phyloP scores from a whole-genome alignment of 2,113 vertebrate genomes.

The Oryzias melastigma region DNA sequence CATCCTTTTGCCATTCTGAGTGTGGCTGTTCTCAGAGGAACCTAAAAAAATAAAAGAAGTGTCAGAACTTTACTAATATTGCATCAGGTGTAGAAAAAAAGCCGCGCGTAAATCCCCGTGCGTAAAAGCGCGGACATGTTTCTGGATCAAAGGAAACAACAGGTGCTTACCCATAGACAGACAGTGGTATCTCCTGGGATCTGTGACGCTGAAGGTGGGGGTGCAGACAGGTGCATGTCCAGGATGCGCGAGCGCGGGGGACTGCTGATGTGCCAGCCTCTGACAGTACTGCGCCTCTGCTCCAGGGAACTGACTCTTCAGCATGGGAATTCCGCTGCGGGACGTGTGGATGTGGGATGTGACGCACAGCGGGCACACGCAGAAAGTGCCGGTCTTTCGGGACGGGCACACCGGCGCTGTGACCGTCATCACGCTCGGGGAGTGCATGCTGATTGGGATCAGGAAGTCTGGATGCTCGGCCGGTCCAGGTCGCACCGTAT shows the following conservation, averaged over 20 bases:
- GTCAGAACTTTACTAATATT: neutral
- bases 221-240: constrained; percentile 89
- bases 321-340: constrained; percentile 81
- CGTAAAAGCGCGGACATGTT: constrained; percentile 19
- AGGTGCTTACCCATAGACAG: constrained; percentile 88
- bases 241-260: constrained; percentile 81
- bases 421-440: constrained; percentile 89
- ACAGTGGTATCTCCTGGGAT: constrained; percentile 94
- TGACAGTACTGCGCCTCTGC: constrained; percentile 87
- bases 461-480: constrained; percentile 87
- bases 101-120: constrained; percentile 13
- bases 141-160: constrained; percentile 8
- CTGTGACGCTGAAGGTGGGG: constrained; percentile 90
- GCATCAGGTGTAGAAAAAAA: neutral
- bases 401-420: constrained; percentile 85
- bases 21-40: constrained; percentile 82
- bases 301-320: constrained; percentile 87
- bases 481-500: constrained; percentile 83
- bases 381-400: constrained; percentile 92
- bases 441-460: constrained; percentile 91
- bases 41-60: constrained; percentile 63
- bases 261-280: constrained; percentile 80
- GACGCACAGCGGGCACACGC: constrained; percentile 95
- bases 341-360: constrained; percentile 92
- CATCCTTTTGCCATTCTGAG: constrained; percentile 96